Conservation (phyloP, 2,113 vertebrate species). For the Takifugu flavidus region DNA sequence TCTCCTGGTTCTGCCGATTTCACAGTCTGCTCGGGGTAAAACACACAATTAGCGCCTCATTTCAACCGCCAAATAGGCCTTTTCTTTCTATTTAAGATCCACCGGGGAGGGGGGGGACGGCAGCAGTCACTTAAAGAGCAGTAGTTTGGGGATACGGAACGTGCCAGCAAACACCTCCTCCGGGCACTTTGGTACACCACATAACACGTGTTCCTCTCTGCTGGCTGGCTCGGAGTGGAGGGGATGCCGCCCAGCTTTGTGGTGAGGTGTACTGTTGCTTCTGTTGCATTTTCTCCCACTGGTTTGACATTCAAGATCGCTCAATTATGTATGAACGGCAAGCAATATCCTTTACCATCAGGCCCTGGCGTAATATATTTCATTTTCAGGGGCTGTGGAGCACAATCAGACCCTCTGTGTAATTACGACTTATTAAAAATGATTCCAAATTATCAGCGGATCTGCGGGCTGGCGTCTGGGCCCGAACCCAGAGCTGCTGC, state of each 20-base stretch:
- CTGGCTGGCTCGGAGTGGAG: slow-evolving; percentile 40
- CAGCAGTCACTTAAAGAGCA: slow-evolving; percentile 36
- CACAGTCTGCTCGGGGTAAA: background rate
- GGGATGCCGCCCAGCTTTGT: slow-evolving; percentile 65
- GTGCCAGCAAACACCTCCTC: slow-evolving; percentile 56
- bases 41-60: slow-evolving; percentile 1
- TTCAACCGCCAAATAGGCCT: background rate
- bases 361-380: slow-evolving; percentile 79
- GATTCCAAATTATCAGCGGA: slow-evolving; percentile 76
- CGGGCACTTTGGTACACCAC: slow-evolving; percentile 63
- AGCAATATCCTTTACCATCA: slow-evolving; percentile 83
- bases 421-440: slow-evolving; percentile 83
- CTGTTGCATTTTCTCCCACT: slow-evolving; percentile 78
- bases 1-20: background rate
- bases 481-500: slow-evolving; percentile 67
- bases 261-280: slow-evolving; percentile 73
- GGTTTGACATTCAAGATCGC: slow-evolving; percentile 83
- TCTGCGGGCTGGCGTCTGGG: slow-evolving; percentile 71
- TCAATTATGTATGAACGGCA: slow-evolving; percentile 84
- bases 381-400: slow-evolving; percentile 79
- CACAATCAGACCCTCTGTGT: slow-evolving; percentile 77
- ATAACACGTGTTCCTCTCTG: slow-evolving; percentile 69
- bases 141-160: slow-evolving; percentile 48
- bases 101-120: background rate
- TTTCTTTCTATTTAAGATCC: background rate